Evolutionary conservation across 2,113 vertebrate genomes (phyloP).

Genomic region (Coptodon bakossiorum): DNA sequence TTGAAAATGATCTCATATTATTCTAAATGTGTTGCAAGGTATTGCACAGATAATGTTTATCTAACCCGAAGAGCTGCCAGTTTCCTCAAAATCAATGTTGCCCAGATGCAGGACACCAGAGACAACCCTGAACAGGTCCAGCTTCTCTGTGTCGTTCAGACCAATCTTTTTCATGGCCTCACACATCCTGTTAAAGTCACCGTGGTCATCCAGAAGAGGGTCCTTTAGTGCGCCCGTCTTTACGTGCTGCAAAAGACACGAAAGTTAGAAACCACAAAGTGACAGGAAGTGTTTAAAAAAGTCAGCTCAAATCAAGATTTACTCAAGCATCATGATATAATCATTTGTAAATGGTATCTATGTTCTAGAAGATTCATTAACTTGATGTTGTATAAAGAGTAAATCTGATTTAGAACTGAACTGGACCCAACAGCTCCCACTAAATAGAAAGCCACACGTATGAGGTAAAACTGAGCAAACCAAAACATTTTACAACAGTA

Average conservation of each 20-base stretch:
- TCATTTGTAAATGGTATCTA: neutral
- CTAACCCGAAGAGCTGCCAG: constrained; percentile 91
- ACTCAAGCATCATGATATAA: neutral
- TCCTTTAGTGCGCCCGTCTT: constrained; percentile 90
- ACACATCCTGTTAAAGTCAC: constrained; percentile 96
- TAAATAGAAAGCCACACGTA: neutral
- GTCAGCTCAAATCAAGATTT: neutral
- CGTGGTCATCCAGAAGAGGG: constrained; percentile 90
- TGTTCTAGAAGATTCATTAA: neutral
- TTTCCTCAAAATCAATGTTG: constrained; percentile 98
- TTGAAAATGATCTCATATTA: neutral
- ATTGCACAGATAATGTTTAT: neutral
- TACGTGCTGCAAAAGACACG: constrained; percentile 70
- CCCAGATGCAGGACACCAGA: constrained; percentile 96
- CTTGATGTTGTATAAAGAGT: neutral
- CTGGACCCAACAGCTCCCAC: neutral
- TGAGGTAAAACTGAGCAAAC: neutral
- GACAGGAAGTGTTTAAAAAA: neutral
- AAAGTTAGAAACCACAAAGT: neutral
- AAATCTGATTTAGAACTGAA: neutral
- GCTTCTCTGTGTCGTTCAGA: constrained; percentile 90
- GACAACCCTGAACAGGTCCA: constrained; percentile 94
- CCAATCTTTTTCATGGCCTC: constrained; percentile 97
- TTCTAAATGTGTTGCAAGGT: neutral
- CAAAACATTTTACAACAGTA: neutral